Conservation (phyloP, 2,797 vertebrate genomes). For the Bradypodion pumilum region DNA sequence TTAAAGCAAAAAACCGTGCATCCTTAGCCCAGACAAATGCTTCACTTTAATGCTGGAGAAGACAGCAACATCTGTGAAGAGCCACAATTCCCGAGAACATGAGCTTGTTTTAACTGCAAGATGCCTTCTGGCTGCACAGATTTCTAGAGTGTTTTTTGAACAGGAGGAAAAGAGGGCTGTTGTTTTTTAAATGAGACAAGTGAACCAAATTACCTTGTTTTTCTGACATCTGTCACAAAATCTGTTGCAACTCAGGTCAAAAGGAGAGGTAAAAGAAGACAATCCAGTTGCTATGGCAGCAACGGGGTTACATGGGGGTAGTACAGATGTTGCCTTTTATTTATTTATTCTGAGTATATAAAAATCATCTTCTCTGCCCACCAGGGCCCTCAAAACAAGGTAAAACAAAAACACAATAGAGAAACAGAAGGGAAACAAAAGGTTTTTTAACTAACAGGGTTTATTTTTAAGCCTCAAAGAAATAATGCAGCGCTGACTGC, state of each 20-base stretch:
- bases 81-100: not conserved
- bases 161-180: conserved; percentile 22
- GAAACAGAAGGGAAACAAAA: not conserved
- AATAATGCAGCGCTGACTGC: no score
- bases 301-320: no score
- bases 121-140: conserved; percentile 22
- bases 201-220: conserved; percentile 36
- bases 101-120: not conserved
- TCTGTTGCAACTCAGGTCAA: not conserved
- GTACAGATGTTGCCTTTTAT: not conserved
- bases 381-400: not conserved
- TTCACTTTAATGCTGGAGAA: conserved; percentile 26
- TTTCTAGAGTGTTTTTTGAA: conserved; percentile 12
- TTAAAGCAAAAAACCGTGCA: conserved; percentile 26
- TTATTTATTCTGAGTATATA: not conserved
- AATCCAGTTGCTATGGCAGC: not conserved
- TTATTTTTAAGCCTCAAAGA: no score
- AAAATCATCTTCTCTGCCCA: not conserved
- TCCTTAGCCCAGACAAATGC: conserved; percentile 29
- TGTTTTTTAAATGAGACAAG: conserved; percentile 7
- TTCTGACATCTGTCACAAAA: not conserved
- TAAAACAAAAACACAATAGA: not conserved
- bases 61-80: conserved; percentile 23
- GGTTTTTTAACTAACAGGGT: no score
- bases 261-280: not conserved